These are phyloP conservation scores for Trichomycterus rosablanca DNA, from an alignment of 2,113 vertebrate species.

Conservation along the genomic window DNA sequence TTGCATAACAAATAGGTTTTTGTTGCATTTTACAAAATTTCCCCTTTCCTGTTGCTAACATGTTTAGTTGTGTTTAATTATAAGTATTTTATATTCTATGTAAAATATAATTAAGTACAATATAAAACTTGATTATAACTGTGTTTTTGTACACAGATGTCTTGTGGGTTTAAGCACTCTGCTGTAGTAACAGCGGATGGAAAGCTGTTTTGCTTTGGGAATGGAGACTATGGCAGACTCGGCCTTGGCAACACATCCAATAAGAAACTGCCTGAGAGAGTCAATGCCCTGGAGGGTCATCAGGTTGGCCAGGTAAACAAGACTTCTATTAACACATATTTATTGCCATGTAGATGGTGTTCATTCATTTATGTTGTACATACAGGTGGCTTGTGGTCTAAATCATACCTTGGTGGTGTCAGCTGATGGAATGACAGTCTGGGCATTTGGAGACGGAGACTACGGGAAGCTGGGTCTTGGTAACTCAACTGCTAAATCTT, in stretches of 20 bases:
- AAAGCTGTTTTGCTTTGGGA: constrained; percentile 75
- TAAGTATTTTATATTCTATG: no score
- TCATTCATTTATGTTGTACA: constrained; percentile 1
- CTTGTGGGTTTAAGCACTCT: constrained; percentile 75
- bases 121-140: no score
- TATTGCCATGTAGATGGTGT: no score
- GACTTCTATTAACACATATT: no score
- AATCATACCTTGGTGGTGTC: constrained; percentile 74
- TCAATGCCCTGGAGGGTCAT: constrained; percentile 69
- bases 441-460: constrained; percentile 77
- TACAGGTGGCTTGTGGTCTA: constrained; percentile 74
- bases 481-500: constrained; percentile 72
- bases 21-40: no score
- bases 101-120: no score
- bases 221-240: constrained; percentile 74
- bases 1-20: no score
- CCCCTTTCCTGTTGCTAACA: no score
- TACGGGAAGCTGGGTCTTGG: constrained; percentile 74
- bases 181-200: constrained; percentile 74
- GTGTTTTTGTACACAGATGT: constrained; percentile 63
- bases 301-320: constrained; percentile 63
- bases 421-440: constrained; percentile 68
- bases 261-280: constrained; percentile 73
- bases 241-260: constrained; percentile 74
- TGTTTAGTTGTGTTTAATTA: no score